phyloP scores from a whole-genome alignment of 2,113 vertebrate genomes.

The Tachysurus fulvidraco region DNA sequence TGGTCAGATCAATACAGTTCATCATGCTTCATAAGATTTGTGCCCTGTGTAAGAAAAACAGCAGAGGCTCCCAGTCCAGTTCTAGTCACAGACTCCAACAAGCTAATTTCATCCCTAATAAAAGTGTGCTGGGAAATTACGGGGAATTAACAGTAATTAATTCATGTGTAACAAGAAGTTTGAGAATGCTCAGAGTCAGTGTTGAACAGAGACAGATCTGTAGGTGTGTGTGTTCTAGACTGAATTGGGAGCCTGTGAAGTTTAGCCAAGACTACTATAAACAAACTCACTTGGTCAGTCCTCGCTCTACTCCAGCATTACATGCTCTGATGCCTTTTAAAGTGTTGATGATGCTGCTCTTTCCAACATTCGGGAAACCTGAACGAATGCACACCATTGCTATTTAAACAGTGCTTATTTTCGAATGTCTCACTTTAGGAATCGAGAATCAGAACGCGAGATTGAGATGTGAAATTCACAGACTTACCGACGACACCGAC shows the following conservation, averaged over 20 bases:
- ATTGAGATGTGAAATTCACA: not conserved
- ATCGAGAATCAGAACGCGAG: too few relatives aligned
- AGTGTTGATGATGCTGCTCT: slow-evolving; percentile 96
- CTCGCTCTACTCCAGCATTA: slow-evolving; percentile 78
- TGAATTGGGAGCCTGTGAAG: not conserved
- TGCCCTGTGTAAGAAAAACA: not conserved
- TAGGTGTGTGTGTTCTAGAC: too few relatives aligned
- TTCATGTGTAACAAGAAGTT: not conserved
- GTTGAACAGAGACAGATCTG: too few relatives aligned
- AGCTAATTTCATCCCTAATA: not conserved
- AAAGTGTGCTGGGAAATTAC: not conserved
- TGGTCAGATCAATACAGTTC: slow-evolving; percentile 68
- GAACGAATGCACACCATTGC: not conserved
- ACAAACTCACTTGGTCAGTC: slow-evolving; percentile 84
- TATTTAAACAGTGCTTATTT: not conserved
- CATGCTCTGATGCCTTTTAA: slow-evolving; percentile 82
- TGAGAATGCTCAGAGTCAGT: not conserved
- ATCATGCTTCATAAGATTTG: slow-evolving; percentile 69
- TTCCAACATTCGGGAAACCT: slow-evolving; percentile 97
- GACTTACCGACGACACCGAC: slow-evolving; percentile 87
- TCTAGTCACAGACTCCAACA: not conserved
- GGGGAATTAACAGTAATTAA: not conserved
- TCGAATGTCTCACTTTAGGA: not conserved
- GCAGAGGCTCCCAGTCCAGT: not conserved
- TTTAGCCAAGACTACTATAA: too few relatives aligned